Percentiles rank a stretch among this genome's conserved stretches.
phyloP scores from a whole-genome alignment of 1,140 invertebrate species.

The Lepeophtheirus salmonis region DNA sequence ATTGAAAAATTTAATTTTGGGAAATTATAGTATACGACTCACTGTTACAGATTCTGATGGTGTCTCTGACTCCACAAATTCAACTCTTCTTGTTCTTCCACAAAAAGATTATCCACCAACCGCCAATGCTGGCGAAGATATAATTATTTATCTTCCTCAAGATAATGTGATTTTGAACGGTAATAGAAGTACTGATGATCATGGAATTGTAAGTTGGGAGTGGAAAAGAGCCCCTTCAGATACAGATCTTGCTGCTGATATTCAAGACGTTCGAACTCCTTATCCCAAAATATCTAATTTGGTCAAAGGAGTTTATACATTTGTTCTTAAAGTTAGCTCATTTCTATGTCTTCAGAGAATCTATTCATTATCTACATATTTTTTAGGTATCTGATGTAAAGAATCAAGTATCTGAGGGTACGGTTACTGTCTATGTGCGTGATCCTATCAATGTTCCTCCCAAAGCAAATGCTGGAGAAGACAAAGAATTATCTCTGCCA shows the following conservation, averaged over 20 bases:
- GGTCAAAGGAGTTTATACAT: conserved; percentile 81
- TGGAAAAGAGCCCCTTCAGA: conserved; percentile 76
- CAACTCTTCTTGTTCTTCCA: conserved; percentile 74
- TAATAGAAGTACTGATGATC: conserved; percentile 73
- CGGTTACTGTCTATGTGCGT: conserved; percentile 82
- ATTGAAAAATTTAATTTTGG: conserved; percentile 54
- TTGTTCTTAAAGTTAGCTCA: conserved; percentile 57
- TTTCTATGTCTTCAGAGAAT: not conserved
- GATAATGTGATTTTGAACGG: conserved; percentile 74
- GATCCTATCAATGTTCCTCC: conserved; percentile 64
- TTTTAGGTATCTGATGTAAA: conserved; percentile 52
- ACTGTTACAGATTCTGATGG: conserved; percentile 82
- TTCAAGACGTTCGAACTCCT: conserved; percentile 77
- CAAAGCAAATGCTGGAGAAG: conserved; percentile 38
- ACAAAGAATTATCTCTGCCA: conserved; percentile 52
- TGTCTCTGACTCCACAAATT: conserved; percentile 58
- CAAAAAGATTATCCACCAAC: conserved; percentile 82
- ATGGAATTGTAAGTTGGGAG: conserved; percentile 75
- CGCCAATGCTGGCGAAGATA: conserved; percentile 75
- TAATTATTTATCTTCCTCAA: conserved; percentile 71
- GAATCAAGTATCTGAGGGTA: conserved; percentile 60
- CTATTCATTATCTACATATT: too few relatives aligned
- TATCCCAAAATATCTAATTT: conserved; percentile 66
- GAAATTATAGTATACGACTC: conserved; percentile 73
- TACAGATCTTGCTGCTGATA: conserved; percentile 56